Evolutionary conservation across 2,113 vertebrate genomes (phyloP).

Genomic region (Lamprotornis superbus): DNA sequence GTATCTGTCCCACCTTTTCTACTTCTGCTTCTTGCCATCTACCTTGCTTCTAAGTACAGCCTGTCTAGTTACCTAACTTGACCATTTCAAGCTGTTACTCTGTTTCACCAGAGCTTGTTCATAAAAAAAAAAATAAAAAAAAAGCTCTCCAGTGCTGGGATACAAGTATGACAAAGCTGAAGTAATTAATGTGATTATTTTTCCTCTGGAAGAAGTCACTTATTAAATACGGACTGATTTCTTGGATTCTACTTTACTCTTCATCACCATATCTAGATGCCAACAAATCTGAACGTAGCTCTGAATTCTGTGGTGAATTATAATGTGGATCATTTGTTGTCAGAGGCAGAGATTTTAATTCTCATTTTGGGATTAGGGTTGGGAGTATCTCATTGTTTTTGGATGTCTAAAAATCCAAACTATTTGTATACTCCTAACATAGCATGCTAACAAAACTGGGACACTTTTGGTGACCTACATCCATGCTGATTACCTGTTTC

Average conservation of each 20-base stretch:
- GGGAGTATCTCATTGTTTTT: background rate
- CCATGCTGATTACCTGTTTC: constrained; percentile 65
- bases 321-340: background rate
- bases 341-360: background rate
- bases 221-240: background rate
- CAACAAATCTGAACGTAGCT: background rate
- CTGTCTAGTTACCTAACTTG: background rate
- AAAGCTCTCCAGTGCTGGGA: background rate
- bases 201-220: background rate
- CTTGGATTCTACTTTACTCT: background rate
- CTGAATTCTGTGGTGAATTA: background rate
- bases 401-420: constrained; percentile 17
- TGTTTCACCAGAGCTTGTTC: background rate
- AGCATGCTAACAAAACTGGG: constrained; percentile 48
- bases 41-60: background rate
- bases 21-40: background rate
- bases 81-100: background rate
- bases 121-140: background rate
- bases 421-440: constrained; percentile 11
- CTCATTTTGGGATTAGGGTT: constrained; percentile 1
- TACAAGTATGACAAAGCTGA: background rate
- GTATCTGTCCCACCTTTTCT: background rate
- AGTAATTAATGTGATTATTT: background rate
- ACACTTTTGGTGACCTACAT: constrained; percentile 62
- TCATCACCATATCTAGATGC: background rate